Evolutionary conservation across 2,797 vertebrate genomes (phyloP), one percentile per base, ranked within the genome.

Genomic region (Luscinia megarhynchos): DNA sequence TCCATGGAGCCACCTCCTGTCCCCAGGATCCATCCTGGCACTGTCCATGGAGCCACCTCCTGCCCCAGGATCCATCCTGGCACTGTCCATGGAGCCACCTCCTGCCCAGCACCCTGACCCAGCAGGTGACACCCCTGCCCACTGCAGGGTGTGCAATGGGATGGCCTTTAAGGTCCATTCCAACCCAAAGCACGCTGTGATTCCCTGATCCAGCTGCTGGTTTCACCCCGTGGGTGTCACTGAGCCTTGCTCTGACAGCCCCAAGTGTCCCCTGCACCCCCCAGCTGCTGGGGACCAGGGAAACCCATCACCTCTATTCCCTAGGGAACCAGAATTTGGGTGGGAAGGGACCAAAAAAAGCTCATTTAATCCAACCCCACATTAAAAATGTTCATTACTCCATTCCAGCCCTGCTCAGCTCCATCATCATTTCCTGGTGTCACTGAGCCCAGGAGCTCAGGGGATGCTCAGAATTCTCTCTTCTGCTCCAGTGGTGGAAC

Each of bases 51-150:
- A 27, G 69, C 24, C 27, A 9, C n/a, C 58, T 63, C 23, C 27
- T 57, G 53, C 2, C 38, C 38, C 38, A 38, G 38, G 23, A 41
- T 41, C 41, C 41, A 41, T 17, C 15, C 41, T 43, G 41, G 41
- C 8, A 43, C 9, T 43, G 41, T 43, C 41, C 41, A 43, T 18
- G 15, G 59, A 77, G 59, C 10, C 27, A 8, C 14, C 23, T 40
- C 53, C 51, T 38, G 43, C 15, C 27, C 75, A 0, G 19, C 10
- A 1, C 1, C 54, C 64, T 6, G 20, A 5, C 24, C 24, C 10
- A 1, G 77, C 36, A 12, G 29, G 36, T 41, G 54, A 1, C 29
- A 14, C 4, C 54, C 58, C 51, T n/a, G 59, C 13, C 26, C 61
- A 4, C 2, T 14, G 54, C 43, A 58, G 53, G 38, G 6, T 14